Conservation (phyloP, 2,797 vertebrate species). For the Platalea minor region DNA sequence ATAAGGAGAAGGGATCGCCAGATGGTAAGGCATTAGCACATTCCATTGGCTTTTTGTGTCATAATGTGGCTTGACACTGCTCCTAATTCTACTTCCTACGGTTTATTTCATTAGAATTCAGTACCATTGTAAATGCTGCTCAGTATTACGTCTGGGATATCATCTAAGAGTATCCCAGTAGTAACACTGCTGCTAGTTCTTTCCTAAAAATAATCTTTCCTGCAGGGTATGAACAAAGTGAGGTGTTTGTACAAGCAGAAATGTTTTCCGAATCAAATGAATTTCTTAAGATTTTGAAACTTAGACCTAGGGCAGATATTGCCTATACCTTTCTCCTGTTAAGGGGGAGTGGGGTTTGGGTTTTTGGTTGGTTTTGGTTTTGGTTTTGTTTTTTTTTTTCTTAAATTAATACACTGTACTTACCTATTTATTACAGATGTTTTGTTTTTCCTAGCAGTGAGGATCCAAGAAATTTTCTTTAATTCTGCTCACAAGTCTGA, state of each 20-base stretch:
- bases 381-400: rapidly evolving
- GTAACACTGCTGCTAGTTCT: neutral
- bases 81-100: neutral
- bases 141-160: neutral
- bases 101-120: neutral
- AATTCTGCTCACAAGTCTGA: neutral
- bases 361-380: too few species aligned
- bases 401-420: neutral
- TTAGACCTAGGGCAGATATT: neutral
- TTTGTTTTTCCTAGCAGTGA: neutral
- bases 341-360: rapidly evolving
- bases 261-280: neutral
- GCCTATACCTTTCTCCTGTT: neutral
- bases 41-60: neutral
- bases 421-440: neutral
- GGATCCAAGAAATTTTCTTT: neutral
- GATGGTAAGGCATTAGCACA: neutral
- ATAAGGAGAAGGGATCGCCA: neutral
- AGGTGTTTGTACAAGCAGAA: neutral
- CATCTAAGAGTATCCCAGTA: neutral
- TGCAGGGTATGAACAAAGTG: neutral
- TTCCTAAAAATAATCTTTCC: neutral
- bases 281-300: neutral
- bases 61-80: neutral
- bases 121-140: neutral